These are phyloP conservation scores for Drosophila paracracens DNA, from an alignment of 2,888 invertebrate species.

Conservation along the genomic window DNA sequence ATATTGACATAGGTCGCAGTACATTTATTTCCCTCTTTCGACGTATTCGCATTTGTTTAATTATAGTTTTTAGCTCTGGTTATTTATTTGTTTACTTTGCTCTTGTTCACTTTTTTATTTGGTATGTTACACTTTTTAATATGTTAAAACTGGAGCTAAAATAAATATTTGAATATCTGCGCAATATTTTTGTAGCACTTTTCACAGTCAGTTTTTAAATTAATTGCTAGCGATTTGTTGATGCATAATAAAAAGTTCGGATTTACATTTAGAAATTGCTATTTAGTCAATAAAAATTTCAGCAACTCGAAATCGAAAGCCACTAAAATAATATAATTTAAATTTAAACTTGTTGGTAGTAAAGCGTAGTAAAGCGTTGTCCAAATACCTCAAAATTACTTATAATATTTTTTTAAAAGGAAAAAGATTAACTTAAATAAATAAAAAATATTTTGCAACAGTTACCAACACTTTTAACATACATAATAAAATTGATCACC, in stretches of 20 bases:
- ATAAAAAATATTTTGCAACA: conserved; percentile 4
- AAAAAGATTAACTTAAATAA: background rate
- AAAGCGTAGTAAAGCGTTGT: background rate
- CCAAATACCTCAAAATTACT: background rate
- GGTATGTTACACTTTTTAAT: conserved; percentile 18
- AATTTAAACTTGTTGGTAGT: background rate
- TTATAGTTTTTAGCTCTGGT: conserved; percentile 44
- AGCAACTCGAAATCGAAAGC: conserved; percentile 4
- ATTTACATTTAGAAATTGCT: background rate
- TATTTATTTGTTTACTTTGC: conserved; percentile 42
- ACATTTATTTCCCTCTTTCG: conserved; percentile 22
- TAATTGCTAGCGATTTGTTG: conserved; percentile 28
- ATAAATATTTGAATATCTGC: conserved; percentile 55
- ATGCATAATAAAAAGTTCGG: conserved; percentile 30
- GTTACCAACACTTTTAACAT: conserved; percentile 21
- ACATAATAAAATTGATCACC: conserved; percentile 37
- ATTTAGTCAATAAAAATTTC: background rate
- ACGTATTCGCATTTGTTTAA: conserved; percentile 43
- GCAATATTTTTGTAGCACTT: conserved; percentile 20
- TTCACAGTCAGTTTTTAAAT: conserved; percentile 19
- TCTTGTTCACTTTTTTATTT: conserved; percentile 8
- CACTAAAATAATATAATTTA: background rate
- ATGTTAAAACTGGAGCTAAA: conserved; percentile 46
- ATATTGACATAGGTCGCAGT: conserved; percentile 51
- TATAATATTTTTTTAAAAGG: background rate